Evolutionary conservation across 2,888 invertebrate species (phyloP).

Genomic region (Neoascia interrupta): DNA sequence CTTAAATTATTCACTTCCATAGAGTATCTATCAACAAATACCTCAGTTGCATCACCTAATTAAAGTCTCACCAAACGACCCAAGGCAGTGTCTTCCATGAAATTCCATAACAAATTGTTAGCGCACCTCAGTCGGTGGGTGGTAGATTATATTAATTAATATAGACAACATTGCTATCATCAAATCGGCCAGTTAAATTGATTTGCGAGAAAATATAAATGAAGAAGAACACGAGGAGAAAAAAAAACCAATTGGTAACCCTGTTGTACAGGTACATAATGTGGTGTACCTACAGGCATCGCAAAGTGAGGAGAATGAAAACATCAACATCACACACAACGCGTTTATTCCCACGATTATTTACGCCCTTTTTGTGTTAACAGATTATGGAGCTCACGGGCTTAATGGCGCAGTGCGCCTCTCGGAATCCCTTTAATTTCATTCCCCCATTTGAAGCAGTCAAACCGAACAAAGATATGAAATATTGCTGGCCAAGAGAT

Average conservation of each 20-base stretch:
- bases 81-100: too few species aligned
- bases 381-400: conserved; percentile 58
- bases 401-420: conserved; percentile 41
- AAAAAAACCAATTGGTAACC: conserved; percentile 36
- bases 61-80: too few species aligned
- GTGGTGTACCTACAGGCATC: too few species aligned
- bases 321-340: conserved; percentile 55
- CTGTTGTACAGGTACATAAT: too few species aligned
- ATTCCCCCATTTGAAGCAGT: conserved; percentile 52
- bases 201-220: conserved; percentile 55
- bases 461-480: conserved; percentile 59
- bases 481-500: conserved; percentile 37
- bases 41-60: too few species aligned
- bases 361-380: conserved; percentile 68
- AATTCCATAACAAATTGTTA: conserved; percentile 38
- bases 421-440: conserved; percentile 45
- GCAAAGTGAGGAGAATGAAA: conserved; percentile 35
- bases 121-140: conserved; percentile 56
- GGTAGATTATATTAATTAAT: conserved; percentile 63
- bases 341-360: conserved; percentile 68
- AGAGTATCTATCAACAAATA: too few species aligned
- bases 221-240: conserved; percentile 5
- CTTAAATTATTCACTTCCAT: too few species aligned
- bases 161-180: conserved; percentile 47
- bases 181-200: conserved; percentile 47